phyloP scores from a whole-genome alignment of 2,888 invertebrate species.

The Leucophenga montana region DNA sequence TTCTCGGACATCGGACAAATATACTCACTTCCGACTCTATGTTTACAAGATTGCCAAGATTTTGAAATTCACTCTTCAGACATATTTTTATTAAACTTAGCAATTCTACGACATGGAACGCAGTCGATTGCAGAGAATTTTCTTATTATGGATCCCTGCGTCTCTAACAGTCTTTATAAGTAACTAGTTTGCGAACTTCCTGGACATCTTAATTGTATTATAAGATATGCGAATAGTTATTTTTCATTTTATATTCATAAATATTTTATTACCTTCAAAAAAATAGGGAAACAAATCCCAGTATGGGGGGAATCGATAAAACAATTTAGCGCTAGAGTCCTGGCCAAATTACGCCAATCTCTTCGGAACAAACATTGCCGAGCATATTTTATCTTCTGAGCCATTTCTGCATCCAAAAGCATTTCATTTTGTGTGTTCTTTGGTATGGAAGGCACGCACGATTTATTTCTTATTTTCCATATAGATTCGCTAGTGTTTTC shows the following conservation, averaged over 20 bases:
- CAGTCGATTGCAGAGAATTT: no score
- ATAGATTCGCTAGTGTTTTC: constrained; percentile 44
- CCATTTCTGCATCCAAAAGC: constrained; percentile 31
- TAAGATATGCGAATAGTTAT: neutral
- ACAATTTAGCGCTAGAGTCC: constrained; percentile 43
- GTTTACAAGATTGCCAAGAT: no score
- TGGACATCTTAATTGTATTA: no score
- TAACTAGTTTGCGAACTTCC: no score
- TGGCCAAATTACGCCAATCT: constrained; percentile 53
- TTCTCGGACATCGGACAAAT: no score
- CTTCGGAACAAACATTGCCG: constrained; percentile 50
- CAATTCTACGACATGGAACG: no score
- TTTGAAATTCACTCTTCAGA: no score
- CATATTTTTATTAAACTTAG: no score
- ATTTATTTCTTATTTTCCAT: constrained; percentile 52
- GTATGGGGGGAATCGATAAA: constrained; percentile 1
- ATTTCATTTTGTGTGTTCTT: constrained; percentile 12
- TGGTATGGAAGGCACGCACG: constrained; percentile 47
- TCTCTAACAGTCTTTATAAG: no score
- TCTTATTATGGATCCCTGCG: no score
- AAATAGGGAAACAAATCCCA: constrained; percentile 44
- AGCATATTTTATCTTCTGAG: constrained; percentile 47
- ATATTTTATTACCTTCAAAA: constrained; percentile 47
- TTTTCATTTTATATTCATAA: no score
- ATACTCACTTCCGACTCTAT: no score